Evolutionary conservation across 1,140 invertebrate genomes (phyloP), one percentile per base, ranked within the genome.

Genomic region (Macrotrachela quadricornifera): DNA sequence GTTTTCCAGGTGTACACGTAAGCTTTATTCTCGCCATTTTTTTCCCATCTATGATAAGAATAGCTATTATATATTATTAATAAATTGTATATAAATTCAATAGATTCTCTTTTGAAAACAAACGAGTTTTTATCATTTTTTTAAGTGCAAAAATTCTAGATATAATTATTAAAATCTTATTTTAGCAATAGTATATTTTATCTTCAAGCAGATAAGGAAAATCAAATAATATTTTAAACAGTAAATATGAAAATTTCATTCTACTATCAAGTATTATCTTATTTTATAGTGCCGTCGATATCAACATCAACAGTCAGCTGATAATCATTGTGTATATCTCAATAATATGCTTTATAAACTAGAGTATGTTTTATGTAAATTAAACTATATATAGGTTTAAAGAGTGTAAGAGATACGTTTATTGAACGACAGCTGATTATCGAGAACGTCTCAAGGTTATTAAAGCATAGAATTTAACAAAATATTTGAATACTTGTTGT

Each of bases 261-360:
- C 21, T 30, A 30, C 2, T 40, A 3, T 50, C 13, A 10, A 49
- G 11, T 53, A 38, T 48, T 16, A 57, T 36, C 38, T 58, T 55
- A 56, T 54, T 57, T 69, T 50, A 73, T 63, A 80, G 67, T 96
- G 91, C 64, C 75, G 90, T 67, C 94, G 95, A 73, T 96, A 90
- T 72, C 85, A 94, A 60, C 92, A 90, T 65, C 90, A 88, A 65
- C 83, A 91, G 68, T 73, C 84, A 18, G 88, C 92, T 0, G 87
- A 94, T 62, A 95, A 91, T 58, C 88, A 91, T 62, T 97, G 92
- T 65, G 94, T 99, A 54, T 99, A 97, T 65, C 91, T 96, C 0
- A 99, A 97, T 76, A 96, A 96, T 76, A 92, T 99, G 74, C 94
- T 90, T 78, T 92, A 97, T 77, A 91, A 97, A 81, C 90, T 97